Conservation (phyloP, 2,888 invertebrate species). For the Hipparchia semele region DNA sequence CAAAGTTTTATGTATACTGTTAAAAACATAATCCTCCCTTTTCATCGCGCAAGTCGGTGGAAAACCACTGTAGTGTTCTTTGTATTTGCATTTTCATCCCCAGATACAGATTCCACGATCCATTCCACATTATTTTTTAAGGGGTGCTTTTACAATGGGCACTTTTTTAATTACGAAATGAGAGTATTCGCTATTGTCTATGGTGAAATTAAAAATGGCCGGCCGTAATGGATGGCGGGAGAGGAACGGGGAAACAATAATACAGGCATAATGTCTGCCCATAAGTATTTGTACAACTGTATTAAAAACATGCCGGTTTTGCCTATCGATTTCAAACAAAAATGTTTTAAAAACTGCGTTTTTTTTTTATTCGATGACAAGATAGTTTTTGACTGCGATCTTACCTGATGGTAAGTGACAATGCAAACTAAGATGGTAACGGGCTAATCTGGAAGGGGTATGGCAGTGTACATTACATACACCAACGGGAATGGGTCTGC, state of each 20-base stretch:
- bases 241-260: conserved; percentile 15
- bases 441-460: too few relatives aligned
- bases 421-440: too few relatives aligned
- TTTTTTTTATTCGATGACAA: too few relatives aligned
- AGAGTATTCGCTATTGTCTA: conserved; percentile 18
- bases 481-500: too few relatives aligned
- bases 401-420: too few relatives aligned
- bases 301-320: background rate
- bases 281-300: conserved; percentile 2
- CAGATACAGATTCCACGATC: conserved; percentile 5
- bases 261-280: background rate
- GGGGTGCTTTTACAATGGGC: conserved; percentile 11
- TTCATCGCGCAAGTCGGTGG: background rate
- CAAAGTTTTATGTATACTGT: too few relatives aligned
- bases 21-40: too few relatives aligned
- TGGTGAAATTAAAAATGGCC: conserved; percentile 24
- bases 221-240: conserved; percentile 2
- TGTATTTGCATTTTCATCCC: conserved; percentile 9
- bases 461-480: too few relatives aligned
- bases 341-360: background rate
- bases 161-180: conserved; percentile 24
- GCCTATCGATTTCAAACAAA: background rate
- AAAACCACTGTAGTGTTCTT: background rate
- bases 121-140: conserved; percentile 16
- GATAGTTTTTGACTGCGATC: too few relatives aligned